Conservation (phyloP, 2,113 vertebrate species). For the Sylvietta virens region DNA sequence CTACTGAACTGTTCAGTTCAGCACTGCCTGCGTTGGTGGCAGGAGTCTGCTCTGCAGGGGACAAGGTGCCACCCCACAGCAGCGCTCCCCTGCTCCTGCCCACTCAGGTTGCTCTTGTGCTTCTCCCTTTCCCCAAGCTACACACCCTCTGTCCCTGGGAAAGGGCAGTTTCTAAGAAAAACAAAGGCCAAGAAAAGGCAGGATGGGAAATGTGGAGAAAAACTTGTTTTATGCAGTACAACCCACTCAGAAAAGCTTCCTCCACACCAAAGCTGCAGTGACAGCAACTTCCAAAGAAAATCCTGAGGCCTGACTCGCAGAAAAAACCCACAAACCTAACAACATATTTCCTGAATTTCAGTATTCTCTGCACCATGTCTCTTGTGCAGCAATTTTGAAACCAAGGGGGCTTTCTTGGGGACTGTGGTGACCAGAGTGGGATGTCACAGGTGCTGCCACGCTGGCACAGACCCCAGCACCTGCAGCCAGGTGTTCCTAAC, state of each 20-base stretch:
- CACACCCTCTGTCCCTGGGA: background rate
- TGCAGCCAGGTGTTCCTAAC: background rate
- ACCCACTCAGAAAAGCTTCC: background rate
- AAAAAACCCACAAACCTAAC: background rate
- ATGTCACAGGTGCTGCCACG: accelerated
- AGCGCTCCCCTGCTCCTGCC: background rate
- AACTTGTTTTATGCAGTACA: background rate
- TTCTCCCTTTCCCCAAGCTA: background rate
- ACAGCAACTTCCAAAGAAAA: background rate
- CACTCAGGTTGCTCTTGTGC: background rate
- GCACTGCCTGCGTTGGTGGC: accelerated
- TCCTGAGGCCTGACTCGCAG: background rate
- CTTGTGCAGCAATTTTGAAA: background rate
- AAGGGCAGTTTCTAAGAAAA: background rate
- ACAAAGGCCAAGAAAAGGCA: background rate
- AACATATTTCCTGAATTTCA: background rate
- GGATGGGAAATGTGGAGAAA: background rate
- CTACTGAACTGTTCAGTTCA: background rate
- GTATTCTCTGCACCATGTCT: background rate
- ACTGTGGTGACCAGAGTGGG: background rate
- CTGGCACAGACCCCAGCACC: background rate
- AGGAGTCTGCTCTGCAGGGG: background rate
- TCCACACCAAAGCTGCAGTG: background rate
- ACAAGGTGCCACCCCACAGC: background rate
- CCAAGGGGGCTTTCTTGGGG: background rate